phyloP scores from a whole-genome alignment of 2,113 vertebrate species.

The Zosterops pallidus region DNA sequence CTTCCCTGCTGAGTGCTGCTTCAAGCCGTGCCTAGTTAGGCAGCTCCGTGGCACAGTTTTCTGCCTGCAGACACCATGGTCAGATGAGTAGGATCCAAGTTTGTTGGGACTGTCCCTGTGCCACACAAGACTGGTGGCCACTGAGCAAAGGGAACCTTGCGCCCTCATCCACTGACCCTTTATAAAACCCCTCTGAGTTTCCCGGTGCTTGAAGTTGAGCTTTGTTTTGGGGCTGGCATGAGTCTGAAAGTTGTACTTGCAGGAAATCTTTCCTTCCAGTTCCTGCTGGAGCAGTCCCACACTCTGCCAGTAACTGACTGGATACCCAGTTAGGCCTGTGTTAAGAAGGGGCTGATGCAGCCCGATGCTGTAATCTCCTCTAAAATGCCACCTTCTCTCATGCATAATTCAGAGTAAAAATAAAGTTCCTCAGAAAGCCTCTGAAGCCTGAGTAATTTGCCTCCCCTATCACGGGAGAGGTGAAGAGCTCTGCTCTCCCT shows the following conservation, averaged over 20 bases:
- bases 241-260: background rate
- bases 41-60: background rate
- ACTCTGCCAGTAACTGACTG: background rate
- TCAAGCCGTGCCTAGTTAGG: background rate
- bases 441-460: background rate
- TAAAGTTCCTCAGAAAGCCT: slow-evolving; percentile 27
- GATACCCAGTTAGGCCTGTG: background rate
- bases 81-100: background rate
- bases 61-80: background rate
- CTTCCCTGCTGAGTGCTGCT: background rate
- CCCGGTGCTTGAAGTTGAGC: background rate
- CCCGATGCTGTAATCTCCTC: background rate
- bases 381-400: slow-evolving; percentile 16
- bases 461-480: background rate
- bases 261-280: background rate
- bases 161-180: background rate
- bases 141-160: background rate
- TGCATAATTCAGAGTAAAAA: slow-evolving; percentile 64
- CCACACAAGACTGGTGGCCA: background rate
- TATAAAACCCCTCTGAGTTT: background rate
- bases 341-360: background rate
- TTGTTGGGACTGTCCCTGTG: no score
- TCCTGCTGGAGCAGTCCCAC: rapidly evolving
- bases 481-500: background rate
- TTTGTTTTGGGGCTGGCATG: background rate